Evolutionary conservation across 1,140 invertebrate genomes (phyloP).

Genomic region (Steinernema feltiae): DNA sequence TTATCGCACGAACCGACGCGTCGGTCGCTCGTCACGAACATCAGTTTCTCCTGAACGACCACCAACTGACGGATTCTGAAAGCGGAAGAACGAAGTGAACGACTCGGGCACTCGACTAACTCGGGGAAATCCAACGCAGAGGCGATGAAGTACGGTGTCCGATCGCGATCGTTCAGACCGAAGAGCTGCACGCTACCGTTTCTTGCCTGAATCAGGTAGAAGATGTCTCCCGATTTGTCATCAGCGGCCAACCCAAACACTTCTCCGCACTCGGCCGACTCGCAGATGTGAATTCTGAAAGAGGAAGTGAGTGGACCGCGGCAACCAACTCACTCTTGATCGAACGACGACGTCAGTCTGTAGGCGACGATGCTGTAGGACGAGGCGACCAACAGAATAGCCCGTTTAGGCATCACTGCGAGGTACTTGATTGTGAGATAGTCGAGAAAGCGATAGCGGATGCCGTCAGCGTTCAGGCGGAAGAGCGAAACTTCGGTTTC

Average conservation of each 20-base stretch:
- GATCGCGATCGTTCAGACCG: constrained; percentile 29
- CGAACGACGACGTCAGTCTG: constrained; percentile 47
- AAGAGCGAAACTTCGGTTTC: constrained; percentile 30
- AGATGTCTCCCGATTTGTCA: constrained; percentile 35
- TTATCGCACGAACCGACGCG: constrained; percentile 48
- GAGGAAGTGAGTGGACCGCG: background rate
- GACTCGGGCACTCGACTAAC: constrained; percentile 13
- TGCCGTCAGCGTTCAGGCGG: constrained; percentile 18
- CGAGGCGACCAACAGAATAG: constrained; percentile 45
- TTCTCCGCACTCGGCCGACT: constrained; percentile 43
- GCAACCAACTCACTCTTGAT: constrained; percentile 34
- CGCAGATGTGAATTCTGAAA: constrained; percentile 51
- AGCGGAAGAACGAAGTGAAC: no score
- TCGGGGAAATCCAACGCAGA: constrained; percentile 32
- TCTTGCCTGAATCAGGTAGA: constrained; percentile 31
- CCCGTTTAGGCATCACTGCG: constrained; percentile 39
- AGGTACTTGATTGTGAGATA: constrained; percentile 40
- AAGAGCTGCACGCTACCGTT: constrained; percentile 41
- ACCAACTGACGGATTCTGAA: constrained; percentile 48
- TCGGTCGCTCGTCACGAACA: constrained; percentile 49
- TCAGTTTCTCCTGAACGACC: constrained; percentile 40
- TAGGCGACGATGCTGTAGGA: constrained; percentile 50
- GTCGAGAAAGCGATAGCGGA: constrained; percentile 38
- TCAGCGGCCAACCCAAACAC: constrained; percentile 51
- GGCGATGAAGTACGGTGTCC: constrained; percentile 31